A percentile compares a stretch with the other conserved stretches of the same genome.
These are phyloP conservation scores for Trypoxylon attenuatum DNA, from an alignment of 2,888 invertebrate genomes.

Conservation along the genomic window DNA sequence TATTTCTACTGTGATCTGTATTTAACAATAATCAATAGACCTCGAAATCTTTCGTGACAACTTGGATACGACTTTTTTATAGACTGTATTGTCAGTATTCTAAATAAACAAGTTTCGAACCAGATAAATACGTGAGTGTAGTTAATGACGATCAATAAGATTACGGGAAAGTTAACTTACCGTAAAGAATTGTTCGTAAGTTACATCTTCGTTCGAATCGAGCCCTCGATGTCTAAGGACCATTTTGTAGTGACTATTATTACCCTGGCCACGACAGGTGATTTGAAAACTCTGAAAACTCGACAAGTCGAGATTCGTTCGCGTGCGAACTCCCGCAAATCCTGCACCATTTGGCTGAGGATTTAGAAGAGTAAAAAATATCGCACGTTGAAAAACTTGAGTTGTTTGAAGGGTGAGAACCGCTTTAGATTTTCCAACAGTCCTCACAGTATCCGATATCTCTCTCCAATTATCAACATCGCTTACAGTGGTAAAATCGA, in stretches of 20 bases:
- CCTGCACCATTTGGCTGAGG: constrained; percentile 83
- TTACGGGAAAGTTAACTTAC: too few relatives aligned
- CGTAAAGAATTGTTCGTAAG: constrained; percentile 78
- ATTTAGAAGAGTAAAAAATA: constrained; percentile 80
- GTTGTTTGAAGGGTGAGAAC: constrained; percentile 78
- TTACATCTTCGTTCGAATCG: constrained; percentile 77
- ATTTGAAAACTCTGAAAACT: constrained; percentile 76
- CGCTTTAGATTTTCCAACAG: constrained; percentile 82
- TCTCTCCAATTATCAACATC: constrained; percentile 79
- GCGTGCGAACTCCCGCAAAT: constrained; percentile 79
- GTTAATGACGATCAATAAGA: too few relatives aligned
- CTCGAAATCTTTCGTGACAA: too few relatives aligned
- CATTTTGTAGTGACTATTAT: constrained; percentile 78
- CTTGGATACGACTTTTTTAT: neutral
- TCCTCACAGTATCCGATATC: constrained; percentile 80
- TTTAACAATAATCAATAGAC: too few relatives aligned
- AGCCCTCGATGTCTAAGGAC: constrained; percentile 78
- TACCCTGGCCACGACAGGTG: constrained; percentile 78
- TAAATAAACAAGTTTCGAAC: neutral
- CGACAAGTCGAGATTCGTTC: constrained; percentile 76
- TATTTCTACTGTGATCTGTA: too few relatives aligned
- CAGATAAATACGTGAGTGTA: neutral
- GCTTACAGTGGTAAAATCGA: constrained; percentile 78
- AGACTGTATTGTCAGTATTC: neutral
- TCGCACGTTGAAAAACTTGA: constrained; percentile 78